phyloP scores from a whole-genome alignment of 2,113 vertebrate genomes.

The Microcebus lehilahytsara region DNA sequence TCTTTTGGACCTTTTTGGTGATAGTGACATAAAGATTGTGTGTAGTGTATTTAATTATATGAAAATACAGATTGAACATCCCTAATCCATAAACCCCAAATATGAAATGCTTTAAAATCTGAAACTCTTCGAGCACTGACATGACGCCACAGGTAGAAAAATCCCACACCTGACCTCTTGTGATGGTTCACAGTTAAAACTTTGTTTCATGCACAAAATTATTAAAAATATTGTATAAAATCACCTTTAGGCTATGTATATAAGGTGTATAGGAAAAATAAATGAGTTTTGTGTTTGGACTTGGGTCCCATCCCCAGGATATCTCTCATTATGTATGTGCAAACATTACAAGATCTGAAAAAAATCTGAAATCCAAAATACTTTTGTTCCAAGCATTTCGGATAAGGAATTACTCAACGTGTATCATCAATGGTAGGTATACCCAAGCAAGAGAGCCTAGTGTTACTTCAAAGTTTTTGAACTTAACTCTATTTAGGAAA shows the following conservation, averaged over 20 bases:
- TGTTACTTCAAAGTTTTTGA: not conserved
- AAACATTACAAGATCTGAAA: not conserved
- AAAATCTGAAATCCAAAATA: not conserved
- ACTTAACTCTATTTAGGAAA: not conserved
- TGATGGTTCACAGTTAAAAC: not conserved
- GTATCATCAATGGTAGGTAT: not conserved
- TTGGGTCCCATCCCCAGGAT: not conserved
- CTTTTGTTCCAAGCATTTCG: not conserved
- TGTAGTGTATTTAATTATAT: not conserved
- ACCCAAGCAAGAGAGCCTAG: not conserved
- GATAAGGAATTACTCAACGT: not conserved
- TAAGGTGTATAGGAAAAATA: not conserved
- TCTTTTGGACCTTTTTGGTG: not conserved
- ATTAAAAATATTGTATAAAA: too few species aligned
- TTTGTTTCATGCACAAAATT: not conserved
- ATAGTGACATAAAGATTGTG: not conserved
- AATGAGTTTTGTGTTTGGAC: not conserved
- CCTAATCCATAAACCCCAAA: not conserved
- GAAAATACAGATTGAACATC: not conserved
- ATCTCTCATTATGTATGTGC: not conserved
- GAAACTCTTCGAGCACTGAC: not conserved
- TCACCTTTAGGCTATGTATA: not conserved
- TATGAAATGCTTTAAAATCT: not conserved
- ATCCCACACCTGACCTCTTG: not conserved
- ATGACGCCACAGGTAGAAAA: not conserved